Conservation (phyloP, 2,888 invertebrate species). For the Noctua janthina region DNA sequence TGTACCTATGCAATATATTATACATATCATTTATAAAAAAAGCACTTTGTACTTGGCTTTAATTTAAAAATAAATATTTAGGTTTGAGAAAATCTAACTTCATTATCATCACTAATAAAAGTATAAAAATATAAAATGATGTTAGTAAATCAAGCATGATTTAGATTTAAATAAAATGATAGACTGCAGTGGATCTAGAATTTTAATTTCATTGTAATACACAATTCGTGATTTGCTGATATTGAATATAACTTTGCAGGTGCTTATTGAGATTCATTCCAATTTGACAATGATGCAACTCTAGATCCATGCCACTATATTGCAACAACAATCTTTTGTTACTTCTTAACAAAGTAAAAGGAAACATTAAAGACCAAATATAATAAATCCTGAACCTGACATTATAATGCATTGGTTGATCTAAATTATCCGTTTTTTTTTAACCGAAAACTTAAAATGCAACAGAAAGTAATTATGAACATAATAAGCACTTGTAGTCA, state of each 20-base stretch:
- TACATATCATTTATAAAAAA: constrained; percentile 78
- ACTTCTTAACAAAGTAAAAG: constrained; percentile 25
- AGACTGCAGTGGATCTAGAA: constrained; percentile 33
- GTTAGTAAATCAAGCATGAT: constrained; percentile 46
- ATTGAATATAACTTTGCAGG: constrained; percentile 16
- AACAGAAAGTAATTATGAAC: constrained; percentile 46
- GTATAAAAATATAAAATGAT: constrained; percentile 64
- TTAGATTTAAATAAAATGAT: constrained; percentile 18
- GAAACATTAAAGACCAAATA: constrained; percentile 38
- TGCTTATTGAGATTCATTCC: constrained; percentile 59
- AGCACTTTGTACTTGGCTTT: constrained; percentile 89
- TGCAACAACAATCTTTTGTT: constrained; percentile 10
- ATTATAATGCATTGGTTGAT: constrained; percentile 27
- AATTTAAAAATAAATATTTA: constrained; percentile 68
- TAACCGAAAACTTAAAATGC: constrained; percentile 48
- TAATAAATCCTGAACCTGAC: constrained; percentile 42
- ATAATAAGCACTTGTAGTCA: constrained; percentile 24
- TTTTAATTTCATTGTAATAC: constrained; percentile 24
- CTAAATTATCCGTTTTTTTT: constrained; percentile 19
- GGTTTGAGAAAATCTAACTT: constrained; percentile 52
- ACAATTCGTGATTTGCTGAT: constrained; percentile 16
- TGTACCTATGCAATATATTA: constrained; percentile 76
- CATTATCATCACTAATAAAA: constrained; percentile 46
- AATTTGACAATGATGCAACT: constrained; percentile 25
- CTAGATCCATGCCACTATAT: constrained; percentile 31